Conservation (phyloP, 2,113 vertebrate species). For the Tonatia bakeri region DNA sequence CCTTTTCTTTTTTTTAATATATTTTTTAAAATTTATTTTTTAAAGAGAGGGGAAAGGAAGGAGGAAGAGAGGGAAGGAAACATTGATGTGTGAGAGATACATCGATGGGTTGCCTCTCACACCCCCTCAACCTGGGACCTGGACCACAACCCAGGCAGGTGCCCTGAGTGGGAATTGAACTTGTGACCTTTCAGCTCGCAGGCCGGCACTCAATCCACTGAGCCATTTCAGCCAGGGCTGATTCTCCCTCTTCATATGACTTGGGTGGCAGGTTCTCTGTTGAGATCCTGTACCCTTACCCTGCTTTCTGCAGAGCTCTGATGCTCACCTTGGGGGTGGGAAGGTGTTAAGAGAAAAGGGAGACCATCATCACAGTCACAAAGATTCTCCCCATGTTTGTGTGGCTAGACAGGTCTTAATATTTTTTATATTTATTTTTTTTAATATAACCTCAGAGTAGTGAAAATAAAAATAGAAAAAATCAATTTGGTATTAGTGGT, state of each 20-base stretch:
- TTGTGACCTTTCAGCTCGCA: too few relatives aligned
- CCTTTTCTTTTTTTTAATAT: not conserved
- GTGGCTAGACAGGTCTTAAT: not conserved
- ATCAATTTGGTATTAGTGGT: constrained; percentile 16
- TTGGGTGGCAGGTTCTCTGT: not conserved
- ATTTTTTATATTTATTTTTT: constrained; percentile 2
- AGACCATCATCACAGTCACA: not conserved
- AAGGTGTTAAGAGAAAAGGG: not conserved
- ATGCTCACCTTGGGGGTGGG: not conserved
- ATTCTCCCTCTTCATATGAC: not conserved
- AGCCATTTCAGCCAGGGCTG: too few relatives aligned
- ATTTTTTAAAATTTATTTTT: too few relatives aligned
- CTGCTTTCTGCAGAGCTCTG: not conserved
- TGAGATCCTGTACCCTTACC: not conserved
- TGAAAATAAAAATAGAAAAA: constrained; percentile 13
- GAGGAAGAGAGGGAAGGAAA: too few relatives aligned
- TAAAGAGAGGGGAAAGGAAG: too few relatives aligned
- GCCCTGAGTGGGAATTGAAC: too few relatives aligned
- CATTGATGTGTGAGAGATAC: too few relatives aligned
- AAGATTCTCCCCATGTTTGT: not conserved
- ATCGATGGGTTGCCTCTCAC: too few relatives aligned
- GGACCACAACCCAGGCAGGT: too few relatives aligned
- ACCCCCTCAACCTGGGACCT: too few relatives aligned
- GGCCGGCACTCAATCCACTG: too few relatives aligned
- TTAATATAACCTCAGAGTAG: not conserved